These are phyloP conservation scores for Pongo abelii DNA, from an alignment of 2,113 vertebrate genomes.

Conservation along the genomic window DNA sequence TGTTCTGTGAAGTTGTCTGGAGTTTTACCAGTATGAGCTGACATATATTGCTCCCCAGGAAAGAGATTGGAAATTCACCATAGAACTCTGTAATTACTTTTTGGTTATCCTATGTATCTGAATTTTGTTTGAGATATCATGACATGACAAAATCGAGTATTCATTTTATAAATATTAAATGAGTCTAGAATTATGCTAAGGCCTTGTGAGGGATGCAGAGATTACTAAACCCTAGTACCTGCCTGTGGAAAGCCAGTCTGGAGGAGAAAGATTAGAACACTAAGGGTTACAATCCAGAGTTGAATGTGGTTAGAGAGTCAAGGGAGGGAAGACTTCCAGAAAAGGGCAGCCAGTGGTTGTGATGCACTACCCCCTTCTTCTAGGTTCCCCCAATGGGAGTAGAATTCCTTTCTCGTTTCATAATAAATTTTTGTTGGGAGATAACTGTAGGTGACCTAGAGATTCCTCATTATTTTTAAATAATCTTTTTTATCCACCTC, in stretches of 20 bases:
- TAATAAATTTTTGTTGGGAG: neutral
- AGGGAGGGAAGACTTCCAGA: neutral
- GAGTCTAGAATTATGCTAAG: neutral
- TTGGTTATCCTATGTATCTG: neutral
- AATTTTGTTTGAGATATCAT: neutral
- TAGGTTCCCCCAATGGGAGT: neutral
- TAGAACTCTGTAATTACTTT: neutral
- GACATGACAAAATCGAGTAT: neutral
- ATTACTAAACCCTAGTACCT: neutral
- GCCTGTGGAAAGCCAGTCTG: neutral
- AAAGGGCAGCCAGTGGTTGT: neutral
- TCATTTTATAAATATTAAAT: neutral
- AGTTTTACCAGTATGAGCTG: neutral
- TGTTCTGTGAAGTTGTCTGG: neutral
- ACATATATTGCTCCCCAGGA: neutral
- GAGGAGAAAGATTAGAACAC: neutral
- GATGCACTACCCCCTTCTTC: neutral
- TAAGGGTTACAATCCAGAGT: fast-evolving
- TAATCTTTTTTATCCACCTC: neutral
- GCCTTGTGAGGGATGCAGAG: neutral
- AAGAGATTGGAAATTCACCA: neutral
- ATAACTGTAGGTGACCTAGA: neutral
- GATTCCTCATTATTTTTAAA: neutral
- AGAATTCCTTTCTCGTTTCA: neutral
- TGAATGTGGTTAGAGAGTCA: neutral